Evolutionary conservation across 2,113 vertebrate genomes (phyloP), one percentile per base, ranked within the genome.

Genomic region (Oxygymnocypris stewartii): DNA sequence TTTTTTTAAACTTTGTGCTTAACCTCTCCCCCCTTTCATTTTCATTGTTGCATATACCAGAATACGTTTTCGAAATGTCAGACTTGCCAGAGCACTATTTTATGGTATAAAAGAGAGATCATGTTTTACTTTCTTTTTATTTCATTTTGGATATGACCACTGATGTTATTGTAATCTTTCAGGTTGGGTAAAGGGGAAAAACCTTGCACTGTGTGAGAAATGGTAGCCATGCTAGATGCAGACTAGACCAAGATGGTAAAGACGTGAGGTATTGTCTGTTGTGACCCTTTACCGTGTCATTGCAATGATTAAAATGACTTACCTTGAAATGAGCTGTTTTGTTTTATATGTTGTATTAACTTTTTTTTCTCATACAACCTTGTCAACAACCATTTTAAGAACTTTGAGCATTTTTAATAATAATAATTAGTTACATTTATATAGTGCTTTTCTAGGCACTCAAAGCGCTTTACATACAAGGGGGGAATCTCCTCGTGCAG

Each of bases 261-360:
- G 84, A 85, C 51, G 91, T 87, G 90, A 89, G 87, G 87, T 85
- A 31, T 89, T 69, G 69, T 59, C 86, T 71, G 63, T 89, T 78
- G 73, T 83, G 90, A 78, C 80, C 88, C 79, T 85, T 83, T 16
- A 82, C 67, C 65, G 78, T 88, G 54, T 87, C 84, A 67, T 88
- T 86, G 81, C 80, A 91, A 84, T 91, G 85, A 93, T 92, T 93
- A 92, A 90, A 93, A 83, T 80, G 85, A 75, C 84, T 84, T 91
- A 92, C 85, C 85, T 83, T 88, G 28, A 82, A 78, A 65, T 9
- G 49, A 14, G 9, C 6, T 11, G 18, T 18, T 86, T 61, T 23
- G 76, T 4, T 47, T 78, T 74, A 47, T 51, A 59, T 82, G 44
- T 11, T 74, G 10, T 12, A 74, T 74, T 42, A 73, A n/a, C 2